Evolutionary conservation across 1,140 invertebrate species (phyloP).

Genomic region (Macrotrachela quadricornifera): DNA sequence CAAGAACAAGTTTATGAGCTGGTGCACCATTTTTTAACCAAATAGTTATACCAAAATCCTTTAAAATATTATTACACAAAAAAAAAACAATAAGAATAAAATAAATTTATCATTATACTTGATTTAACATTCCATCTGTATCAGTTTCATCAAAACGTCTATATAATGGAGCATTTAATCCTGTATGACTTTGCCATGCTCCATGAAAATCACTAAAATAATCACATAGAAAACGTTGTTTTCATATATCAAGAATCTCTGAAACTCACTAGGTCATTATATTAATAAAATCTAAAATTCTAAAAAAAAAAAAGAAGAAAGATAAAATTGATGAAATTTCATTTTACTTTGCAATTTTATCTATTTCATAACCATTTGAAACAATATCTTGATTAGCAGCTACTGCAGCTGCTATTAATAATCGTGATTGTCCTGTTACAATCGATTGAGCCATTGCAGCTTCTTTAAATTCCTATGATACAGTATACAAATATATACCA

Average conservation of each 20-base stretch:
- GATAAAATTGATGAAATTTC: not conserved
- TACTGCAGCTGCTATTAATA: constrained; percentile 45
- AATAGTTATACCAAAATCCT: constrained; percentile 16
- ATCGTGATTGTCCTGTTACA: constrained; percentile 44
- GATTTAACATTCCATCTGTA: constrained; percentile 8
- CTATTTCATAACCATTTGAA: constrained; percentile 73
- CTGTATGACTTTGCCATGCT: constrained; percentile 73
- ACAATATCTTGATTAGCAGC: constrained; percentile 53
- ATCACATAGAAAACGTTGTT: no score
- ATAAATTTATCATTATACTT: not conserved
- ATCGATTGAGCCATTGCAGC: constrained; percentile 65
- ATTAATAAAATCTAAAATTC: constrained; percentile 80
- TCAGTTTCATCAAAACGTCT: constrained; percentile 13
- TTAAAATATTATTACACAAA: no score
- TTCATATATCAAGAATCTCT: no score
- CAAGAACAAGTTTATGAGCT: constrained; percentile 51
- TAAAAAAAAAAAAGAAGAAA: constrained; percentile 17
- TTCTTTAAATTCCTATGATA: constrained; percentile 52
- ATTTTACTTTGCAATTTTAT: constrained; percentile 49
- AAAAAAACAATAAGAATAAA: no score
- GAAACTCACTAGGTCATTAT: constrained; percentile 43
- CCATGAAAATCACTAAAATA: constrained; percentile 54
- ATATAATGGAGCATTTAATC: constrained; percentile 26
- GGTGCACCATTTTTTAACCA: constrained; percentile 58
- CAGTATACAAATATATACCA: constrained; percentile 4